These are phyloP conservation scores for Tenthredo amoena DNA, from an alignment of 2,888 invertebrate species.

Conservation along the genomic window DNA sequence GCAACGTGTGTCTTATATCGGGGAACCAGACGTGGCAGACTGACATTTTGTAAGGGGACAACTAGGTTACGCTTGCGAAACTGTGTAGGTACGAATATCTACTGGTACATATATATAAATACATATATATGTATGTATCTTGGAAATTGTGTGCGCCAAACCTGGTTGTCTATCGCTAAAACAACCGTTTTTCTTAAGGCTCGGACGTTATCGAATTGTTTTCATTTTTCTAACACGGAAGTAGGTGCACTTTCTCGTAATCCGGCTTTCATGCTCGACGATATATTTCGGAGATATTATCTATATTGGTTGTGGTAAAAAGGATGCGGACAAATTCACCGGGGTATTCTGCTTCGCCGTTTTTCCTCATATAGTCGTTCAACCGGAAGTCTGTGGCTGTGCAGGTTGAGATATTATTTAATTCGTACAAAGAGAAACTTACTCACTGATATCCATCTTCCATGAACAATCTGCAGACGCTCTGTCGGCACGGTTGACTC, in stretches of 20 bases:
- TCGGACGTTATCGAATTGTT: background rate
- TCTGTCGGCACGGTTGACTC: slow-evolving; percentile 21
- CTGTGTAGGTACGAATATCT: slow-evolving; percentile 1
- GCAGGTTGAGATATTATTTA: background rate
- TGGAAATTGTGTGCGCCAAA: background rate
- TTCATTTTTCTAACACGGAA: background rate
- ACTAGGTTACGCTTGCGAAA: slow-evolving; percentile 50
- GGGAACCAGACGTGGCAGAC: slow-evolving; percentile 28
- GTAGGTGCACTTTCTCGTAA: background rate
- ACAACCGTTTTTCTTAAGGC: background rate
- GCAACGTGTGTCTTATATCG: slow-evolving; percentile 3
- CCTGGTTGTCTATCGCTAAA: slow-evolving; percentile 8
- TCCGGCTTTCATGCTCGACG: background rate
- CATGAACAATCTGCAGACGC: slow-evolving; percentile 21
- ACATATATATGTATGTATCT: background rate
- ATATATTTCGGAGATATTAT: background rate
- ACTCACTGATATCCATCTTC: background rate
- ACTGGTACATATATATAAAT: background rate
- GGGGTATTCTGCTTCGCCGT: background rate
- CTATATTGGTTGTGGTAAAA: background rate
- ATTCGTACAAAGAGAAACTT: slow-evolving; percentile 33
- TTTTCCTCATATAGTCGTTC: background rate
- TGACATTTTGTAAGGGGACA: slow-evolving; percentile 47
- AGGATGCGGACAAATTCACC: background rate
- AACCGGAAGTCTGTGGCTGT: background rate